Percentiles rank a stretch among this genome's conserved stretches.
phyloP scores from a whole-genome alignment of 2,888 invertebrate genomes.

The Xestia rhomboidea region DNA sequence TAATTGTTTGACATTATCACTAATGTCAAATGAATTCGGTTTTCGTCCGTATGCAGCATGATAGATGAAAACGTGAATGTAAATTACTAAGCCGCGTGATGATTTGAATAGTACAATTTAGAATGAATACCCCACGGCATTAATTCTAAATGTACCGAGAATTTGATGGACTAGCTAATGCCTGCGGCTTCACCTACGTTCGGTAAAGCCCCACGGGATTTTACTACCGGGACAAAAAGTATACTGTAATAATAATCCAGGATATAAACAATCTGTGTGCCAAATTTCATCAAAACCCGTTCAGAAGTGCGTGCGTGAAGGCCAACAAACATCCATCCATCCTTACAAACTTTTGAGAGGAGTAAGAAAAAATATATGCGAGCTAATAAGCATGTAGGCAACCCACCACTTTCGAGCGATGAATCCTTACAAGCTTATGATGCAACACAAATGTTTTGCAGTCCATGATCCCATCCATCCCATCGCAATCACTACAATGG shows the following conservation, averaged over 20 bases:
- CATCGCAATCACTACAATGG: background rate
- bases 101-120: background rate
- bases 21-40: conserved; percentile 24
- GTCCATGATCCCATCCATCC: background rate
- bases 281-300: no score
- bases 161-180: background rate
- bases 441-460: background rate
- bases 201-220: no score
- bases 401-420: background rate
- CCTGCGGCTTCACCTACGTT: no score
- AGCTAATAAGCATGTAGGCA: background rate
- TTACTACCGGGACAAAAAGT: no score
- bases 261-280: no score
- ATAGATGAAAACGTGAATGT: background rate
- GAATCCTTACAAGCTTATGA: background rate
- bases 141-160: conserved; percentile 7
- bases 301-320: no score
- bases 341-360: no score
- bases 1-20: conserved; percentile 25
- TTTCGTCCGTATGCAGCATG: background rate
- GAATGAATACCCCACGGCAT: background rate
- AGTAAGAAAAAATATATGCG: no score
- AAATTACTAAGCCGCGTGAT: background rate
- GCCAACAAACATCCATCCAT: no score
- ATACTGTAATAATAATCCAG: no score